A percentile compares a stretch with the other conserved stretches of the same genome.
phyloP scores from a whole-genome alignment of 2,888 invertebrate species.

The Aplocera efformata region DNA sequence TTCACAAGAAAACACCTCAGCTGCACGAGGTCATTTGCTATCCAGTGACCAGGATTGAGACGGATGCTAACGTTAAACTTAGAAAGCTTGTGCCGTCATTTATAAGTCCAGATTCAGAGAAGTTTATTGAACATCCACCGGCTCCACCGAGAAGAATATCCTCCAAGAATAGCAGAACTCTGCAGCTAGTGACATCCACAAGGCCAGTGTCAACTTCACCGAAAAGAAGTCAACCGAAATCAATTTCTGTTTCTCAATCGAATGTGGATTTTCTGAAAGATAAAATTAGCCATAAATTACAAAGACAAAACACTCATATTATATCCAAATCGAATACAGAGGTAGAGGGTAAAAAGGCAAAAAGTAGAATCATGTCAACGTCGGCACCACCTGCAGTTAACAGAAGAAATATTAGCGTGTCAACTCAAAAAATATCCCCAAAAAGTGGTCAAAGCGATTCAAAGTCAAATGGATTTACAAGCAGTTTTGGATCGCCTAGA shows the following conservation, averaged over 20 bases:
- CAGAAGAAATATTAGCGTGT: constrained; percentile 47
- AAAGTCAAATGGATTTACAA: constrained; percentile 53
- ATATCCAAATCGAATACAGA: constrained; percentile 43
- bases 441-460: constrained; percentile 39
- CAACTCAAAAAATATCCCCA: constrained; percentile 31
- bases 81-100: constrained; percentile 82
- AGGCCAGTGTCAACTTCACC: constrained; percentile 64
- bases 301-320: constrained; percentile 70
- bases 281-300: constrained; percentile 81
- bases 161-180: constrained; percentile 85
- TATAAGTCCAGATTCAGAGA: constrained; percentile 57
- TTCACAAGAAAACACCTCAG: constrained; percentile 83
- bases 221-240: constrained; percentile 32
- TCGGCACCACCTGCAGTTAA: constrained; percentile 68
- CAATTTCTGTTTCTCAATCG: constrained; percentile 53
- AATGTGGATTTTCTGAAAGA: constrained; percentile 83
- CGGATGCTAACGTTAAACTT: constrained; percentile 60
- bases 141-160: constrained; percentile 88
- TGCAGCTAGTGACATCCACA: constrained; percentile 81
- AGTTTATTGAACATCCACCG: constrained; percentile 75
- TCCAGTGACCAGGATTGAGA: constrained; percentile 71
- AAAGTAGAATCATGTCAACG: constrained; percentile 54
- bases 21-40: constrained; percentile 82
- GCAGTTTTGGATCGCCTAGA: constrained; percentile 71
- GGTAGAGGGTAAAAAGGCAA: constrained; percentile 31